Base-by-base conservation (phyloP, 2,113 vertebrate genomes). In the Thymallus thymallus region DNA sequence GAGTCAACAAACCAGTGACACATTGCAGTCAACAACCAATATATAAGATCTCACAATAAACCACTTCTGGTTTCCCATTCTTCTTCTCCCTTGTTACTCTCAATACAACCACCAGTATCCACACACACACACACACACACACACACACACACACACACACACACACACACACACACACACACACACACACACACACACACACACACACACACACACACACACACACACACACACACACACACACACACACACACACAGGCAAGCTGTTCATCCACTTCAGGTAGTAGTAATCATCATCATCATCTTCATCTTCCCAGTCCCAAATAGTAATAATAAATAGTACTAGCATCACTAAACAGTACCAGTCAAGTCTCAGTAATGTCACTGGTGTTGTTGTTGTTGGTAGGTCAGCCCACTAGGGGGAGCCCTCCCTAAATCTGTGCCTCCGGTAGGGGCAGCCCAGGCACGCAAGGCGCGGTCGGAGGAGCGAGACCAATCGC, bases 391-490 rank as follows among this genome's bases (percentile, higher is more conserved):
- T 41, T 32, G 60, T 60, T 73, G 32, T 30, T n/a, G 32, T 48
- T n/a, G 61, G 63, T n/a, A 10, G 26, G 45, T 18, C 29, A 13
- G 45, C 68, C 58, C 72, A 64, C 71, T 20, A 65, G 67, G 45
- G 45, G 68, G 64, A n/a, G 51, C 0, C 2, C 48, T n/a, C 32
- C 12, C 81, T 94, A 97, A 24, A 94, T 94, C 86, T 96, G 93
- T 0, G 95, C 95, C 87, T 95, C 94, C 0, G 96, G 96, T 68
- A 96, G 92, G 63, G 95, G 93, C 76, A 93, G 93, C 61, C 95
- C 94, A 3, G 95, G 93, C 71, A 95, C 94, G 55, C 1, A 72
- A 51, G 74, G 78, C 55, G 85, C 90, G 23, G 88, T 84, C 68
- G 69, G 85, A 75, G 83, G 83, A 61, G 82, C 79, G 69, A 89